Conservation (phyloP, 2,888 invertebrate genomes). For the Apantesis nais region DNA sequence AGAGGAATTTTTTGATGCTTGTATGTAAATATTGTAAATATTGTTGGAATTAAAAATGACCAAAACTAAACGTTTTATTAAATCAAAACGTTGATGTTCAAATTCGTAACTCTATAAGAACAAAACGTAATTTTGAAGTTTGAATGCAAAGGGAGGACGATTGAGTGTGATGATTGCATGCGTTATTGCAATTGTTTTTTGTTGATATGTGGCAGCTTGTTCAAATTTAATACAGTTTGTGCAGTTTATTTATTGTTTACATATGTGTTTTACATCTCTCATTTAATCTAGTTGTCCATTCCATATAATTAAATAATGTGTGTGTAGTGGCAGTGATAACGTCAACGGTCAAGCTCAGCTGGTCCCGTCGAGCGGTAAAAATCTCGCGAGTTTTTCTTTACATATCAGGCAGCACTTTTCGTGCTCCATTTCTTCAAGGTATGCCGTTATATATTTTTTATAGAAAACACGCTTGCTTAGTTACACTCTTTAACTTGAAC, state of each 20-base stretch:
- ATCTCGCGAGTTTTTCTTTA: constrained; percentile 77
- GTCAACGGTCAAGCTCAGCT: constrained; percentile 83
- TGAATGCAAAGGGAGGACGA: constrained; percentile 52
- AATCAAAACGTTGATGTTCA: constrained; percentile 5
- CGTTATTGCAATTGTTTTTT: constrained; percentile 50
- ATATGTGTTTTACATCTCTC: constrained; percentile 21
- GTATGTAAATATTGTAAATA: no score
- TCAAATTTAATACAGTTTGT: constrained; percentile 27
- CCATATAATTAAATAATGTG: constrained; percentile 42
- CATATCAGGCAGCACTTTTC: constrained; percentile 74
- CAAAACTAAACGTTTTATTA: constrained; percentile 4
- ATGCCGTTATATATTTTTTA: constrained; percentile 73
- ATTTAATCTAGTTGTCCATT: constrained; percentile 28
- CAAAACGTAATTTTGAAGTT: constrained; percentile 60
- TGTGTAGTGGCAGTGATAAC: constrained; percentile 70
- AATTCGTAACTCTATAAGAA: constrained; percentile 20
- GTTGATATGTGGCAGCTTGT: constrained; percentile 43
- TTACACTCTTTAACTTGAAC: constrained; percentile 30
- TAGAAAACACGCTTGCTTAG: constrained; percentile 50
- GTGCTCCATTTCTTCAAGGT: constrained; percentile 82
- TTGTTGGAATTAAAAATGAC: no score
- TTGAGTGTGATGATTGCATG: constrained; percentile 43
- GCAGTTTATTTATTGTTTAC: constrained; percentile 24
- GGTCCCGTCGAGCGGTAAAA: constrained; percentile 79
- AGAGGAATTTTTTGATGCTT: no score